A percentile compares a stretch with the other conserved stretches of the same genome.
Conservation (phyloP, 2,888 invertebrate species). For the Leptinotarsa juncta region DNA sequence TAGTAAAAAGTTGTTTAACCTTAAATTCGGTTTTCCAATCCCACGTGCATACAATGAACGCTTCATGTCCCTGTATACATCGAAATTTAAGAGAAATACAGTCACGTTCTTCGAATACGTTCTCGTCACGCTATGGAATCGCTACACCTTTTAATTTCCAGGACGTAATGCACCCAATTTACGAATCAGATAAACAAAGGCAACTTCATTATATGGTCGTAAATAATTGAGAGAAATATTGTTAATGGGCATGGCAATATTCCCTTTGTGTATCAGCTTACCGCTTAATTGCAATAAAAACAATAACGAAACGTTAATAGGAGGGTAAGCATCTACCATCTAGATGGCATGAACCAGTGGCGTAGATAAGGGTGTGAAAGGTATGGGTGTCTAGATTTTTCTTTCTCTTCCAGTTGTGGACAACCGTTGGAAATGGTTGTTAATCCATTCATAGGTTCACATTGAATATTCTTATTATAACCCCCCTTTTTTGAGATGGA, state of each 20-base stretch:
- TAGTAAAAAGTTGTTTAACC: neutral
- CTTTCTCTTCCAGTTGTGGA: neutral
- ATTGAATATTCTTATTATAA: too few species aligned
- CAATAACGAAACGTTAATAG: conserved; percentile 54
- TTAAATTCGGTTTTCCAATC: neutral
- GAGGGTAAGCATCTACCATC: conserved; percentile 32
- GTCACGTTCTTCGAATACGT: neutral
- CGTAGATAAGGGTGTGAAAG: neutral
- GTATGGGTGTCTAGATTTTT: neutral
- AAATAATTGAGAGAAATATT: conserved; percentile 55
- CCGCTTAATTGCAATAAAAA: conserved; percentile 60
- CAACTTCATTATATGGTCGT: conserved; percentile 55
- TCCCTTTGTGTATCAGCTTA: conserved; percentile 60
- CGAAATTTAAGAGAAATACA: neutral
- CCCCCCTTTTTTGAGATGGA: too few species aligned
- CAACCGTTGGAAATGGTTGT: too few species aligned
- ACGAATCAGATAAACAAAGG: conserved; percentile 51
- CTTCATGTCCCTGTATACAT: neutral
- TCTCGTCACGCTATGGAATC: conserved; percentile 30
- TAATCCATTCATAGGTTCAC: too few species aligned
- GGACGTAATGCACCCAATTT: conserved; percentile 45
- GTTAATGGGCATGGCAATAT: conserved; percentile 55
- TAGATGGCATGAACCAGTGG: conserved; percentile 10
- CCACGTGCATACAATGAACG: neutral
- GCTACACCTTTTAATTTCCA: conserved; percentile 40